A percentile compares a stretch with the other conserved stretches of the same genome.
These are phyloP conservation scores for Platichthys stellatus DNA, from an alignment of 2,113 vertebrate genomes.

Conservation along the genomic window DNA sequence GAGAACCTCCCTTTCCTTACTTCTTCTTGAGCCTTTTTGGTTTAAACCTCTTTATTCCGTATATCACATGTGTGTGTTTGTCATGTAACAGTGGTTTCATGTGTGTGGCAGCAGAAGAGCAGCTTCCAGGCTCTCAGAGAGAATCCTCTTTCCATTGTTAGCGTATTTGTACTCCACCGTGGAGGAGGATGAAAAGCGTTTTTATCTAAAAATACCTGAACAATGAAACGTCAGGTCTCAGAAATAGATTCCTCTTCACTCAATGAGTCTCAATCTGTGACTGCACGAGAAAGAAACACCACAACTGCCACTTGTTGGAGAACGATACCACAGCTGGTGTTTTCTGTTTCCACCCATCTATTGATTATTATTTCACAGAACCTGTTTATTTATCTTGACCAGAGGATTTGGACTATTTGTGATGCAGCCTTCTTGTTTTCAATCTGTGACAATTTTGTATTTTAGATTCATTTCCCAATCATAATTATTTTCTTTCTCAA, in stretches of 20 bases:
- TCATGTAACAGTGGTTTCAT: not conserved
- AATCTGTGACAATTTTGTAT: not conserved
- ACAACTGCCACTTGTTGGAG: not conserved
- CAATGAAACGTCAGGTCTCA: not conserved
- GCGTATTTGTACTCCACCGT: not conserved
- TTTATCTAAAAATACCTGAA: not conserved
- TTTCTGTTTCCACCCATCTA: too few relatives aligned
- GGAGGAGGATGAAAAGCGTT: not conserved
- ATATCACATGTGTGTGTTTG: not conserved
- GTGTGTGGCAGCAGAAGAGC: not conserved
- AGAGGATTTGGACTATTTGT: not conserved
- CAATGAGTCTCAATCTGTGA: not conserved
- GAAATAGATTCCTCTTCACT: not conserved
- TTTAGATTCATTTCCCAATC: not conserved
- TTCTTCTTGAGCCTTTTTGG: not conserved
- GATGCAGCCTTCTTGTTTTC: not conserved
- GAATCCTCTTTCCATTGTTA: not conserved
- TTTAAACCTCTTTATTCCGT: not conserved
- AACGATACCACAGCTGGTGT: too few relatives aligned
- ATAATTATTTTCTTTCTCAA: not conserved
- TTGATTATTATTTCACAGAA: too few relatives aligned
- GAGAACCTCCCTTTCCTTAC: not conserved
- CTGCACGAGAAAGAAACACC: not conserved
- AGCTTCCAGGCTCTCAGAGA: not conserved
- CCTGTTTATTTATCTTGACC: too few relatives aligned